Evolutionary conservation across 2,888 invertebrate species (phyloP), one percentile per base, ranked within the genome.

Genomic region (Phymatocera aterrima): DNA sequence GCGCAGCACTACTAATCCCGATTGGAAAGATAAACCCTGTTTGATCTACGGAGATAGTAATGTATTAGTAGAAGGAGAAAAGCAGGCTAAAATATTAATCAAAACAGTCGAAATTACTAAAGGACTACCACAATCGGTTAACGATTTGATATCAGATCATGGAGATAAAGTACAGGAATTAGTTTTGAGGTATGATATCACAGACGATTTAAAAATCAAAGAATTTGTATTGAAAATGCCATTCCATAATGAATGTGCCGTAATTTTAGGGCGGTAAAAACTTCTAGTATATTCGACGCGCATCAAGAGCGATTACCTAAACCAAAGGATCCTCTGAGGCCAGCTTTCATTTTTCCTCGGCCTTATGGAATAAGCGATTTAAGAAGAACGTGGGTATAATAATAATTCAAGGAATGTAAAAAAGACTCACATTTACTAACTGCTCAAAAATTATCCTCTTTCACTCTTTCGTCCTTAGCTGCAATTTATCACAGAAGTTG

Each of bases 1-100:
- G n/a, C 86, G 92, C 15, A 93, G 95, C 86, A 85, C 92, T 80
- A 92, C 92, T 28, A 94, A 95, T 89, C 94, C 94, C 1, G 91
- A 94, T 77, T 96, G 94, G 92, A 93, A 95, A 84, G 90, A 93
- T 21, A 91, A 90, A 80, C 91, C 92, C 4, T 94, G 95, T 84
- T 92, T 94, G 80, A 91, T 92, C 1, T 93, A 93, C 79, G 91
- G 91, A 78, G 93, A 94, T 83, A 90, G 92, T 46, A 94, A 93
- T 90, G 94, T 95, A 8, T 90, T 96, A 3, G 86, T 96, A 31
- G 94, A 94, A 90, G 97, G 97, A 12, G 85, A 95, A 75, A 89
- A 92, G 1, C 97, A 98, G 91, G 96, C 96, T 0, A 94, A 96
- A 91, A 91, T 95, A n/a, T 91, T 98, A 5, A 96, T 96, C 2